Evolutionary conservation across 2,113 vertebrate genomes (phyloP).

Genomic region (Ginglymostoma cirratum): DNA sequence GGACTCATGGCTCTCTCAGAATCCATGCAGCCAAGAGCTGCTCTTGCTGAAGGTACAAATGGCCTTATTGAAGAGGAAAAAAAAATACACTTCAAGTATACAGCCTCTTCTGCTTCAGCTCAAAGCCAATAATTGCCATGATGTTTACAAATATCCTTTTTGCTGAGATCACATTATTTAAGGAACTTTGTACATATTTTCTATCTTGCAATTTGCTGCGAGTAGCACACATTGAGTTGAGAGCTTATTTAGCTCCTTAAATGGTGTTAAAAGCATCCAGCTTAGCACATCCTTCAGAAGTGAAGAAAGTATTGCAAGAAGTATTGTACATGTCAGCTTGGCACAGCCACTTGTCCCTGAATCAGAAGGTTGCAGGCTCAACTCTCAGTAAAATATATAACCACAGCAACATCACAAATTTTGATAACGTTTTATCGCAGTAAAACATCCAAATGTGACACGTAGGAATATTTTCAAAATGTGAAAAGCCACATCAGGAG

Average conservation of each 20-base stretch:
- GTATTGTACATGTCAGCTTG: neutral
- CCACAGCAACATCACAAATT: neutral
- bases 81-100: neutral
- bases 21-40: neutral
- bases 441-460: neutral
- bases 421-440: neutral
- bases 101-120: neutral
- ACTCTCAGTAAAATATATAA: neutral
- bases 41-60: neutral
- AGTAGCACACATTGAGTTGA: neutral
- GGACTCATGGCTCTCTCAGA: neutral
- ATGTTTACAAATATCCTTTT: neutral
- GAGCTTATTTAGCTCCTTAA: neutral
- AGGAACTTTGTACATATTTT: neutral
- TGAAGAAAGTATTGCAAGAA: neutral
- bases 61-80: neutral
- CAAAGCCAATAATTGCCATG: neutral
- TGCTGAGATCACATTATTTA: neutral
- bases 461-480: neutral
- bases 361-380: neutral
- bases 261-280: neutral
- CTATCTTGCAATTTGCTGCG: neutral
- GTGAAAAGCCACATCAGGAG: neutral
- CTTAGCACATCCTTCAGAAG: neutral
- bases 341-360: neutral